A percentile compares a stretch with the other conserved stretches of the same genome.
Conservation (phyloP, 2,797 vertebrate genomes). For the Nannoperca australis region DNA sequence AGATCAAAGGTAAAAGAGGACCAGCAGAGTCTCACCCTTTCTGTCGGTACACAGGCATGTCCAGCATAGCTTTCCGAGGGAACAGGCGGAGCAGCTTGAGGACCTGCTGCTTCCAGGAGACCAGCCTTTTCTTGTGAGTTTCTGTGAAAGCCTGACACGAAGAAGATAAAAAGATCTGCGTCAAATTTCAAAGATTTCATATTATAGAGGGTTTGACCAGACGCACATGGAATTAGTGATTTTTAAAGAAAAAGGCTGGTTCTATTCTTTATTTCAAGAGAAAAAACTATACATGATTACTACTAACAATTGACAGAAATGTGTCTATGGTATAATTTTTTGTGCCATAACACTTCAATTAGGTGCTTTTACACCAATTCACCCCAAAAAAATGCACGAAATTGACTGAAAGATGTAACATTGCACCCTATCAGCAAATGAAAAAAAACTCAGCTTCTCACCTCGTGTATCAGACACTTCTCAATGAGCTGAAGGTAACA, state of each 20-base stretch:
- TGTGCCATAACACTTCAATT: neutral
- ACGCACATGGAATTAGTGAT: slow-evolving; percentile 17
- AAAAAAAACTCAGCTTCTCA: slow-evolving; percentile 55
- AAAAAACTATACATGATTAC: neutral
- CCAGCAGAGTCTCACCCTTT: slow-evolving; percentile 88
- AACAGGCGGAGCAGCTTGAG: slow-evolving; percentile 94
- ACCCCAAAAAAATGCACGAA: neutral
- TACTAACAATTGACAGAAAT: neutral
- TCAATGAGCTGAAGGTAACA: slow-evolving; percentile 97
- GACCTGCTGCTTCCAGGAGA: slow-evolving; percentile 98
- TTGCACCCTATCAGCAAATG: neutral
- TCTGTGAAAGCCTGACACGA: slow-evolving; percentile 91
- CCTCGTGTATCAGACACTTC: slow-evolving; percentile 96
- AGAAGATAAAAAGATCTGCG: neutral
- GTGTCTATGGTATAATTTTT: neutral
- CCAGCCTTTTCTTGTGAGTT: slow-evolving; percentile 94
- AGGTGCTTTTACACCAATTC: neutral
- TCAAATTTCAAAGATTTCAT: too few species aligned
- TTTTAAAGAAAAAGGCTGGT: neutral
- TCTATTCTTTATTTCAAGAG: neutral
- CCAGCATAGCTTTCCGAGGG: slow-evolving; percentile 93
- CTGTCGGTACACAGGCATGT: slow-evolving; percentile 93
- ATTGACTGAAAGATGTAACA: neutral
- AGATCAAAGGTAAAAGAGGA: slow-evolving; percentile 52
- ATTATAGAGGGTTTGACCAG: neutral